Evolutionary conservation across 2,888 invertebrate genomes (phyloP).

Genomic region (Heliothis peltigera): DNA sequence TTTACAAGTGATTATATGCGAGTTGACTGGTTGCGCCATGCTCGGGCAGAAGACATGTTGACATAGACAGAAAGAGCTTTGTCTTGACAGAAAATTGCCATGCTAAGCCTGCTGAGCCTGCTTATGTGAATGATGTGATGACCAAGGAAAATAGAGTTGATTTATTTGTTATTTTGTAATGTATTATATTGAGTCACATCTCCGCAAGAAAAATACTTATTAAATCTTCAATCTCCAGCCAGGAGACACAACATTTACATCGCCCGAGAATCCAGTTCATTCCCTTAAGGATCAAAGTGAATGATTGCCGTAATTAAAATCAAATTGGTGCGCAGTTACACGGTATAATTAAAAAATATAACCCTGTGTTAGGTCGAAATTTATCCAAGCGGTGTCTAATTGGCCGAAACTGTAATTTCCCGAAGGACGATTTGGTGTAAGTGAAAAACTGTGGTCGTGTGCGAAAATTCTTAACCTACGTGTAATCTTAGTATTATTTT

Average conservation of each 20-base stretch:
- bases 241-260: constrained; percentile 7
- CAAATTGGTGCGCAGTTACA: constrained; percentile 71
- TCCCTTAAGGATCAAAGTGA: constrained; percentile 63
- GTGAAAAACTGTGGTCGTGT: constrained; percentile 21
- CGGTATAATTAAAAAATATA: constrained; percentile 82
- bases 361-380: constrained; percentile 78
- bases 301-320: constrained; percentile 73
- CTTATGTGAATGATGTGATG: too few species aligned
- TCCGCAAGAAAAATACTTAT: too few species aligned
- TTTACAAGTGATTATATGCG: too few species aligned
- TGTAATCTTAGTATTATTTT: neutral
- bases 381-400: constrained; percentile 82
- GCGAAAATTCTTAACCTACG: neutral
- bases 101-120: too few species aligned
- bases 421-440: constrained; percentile 73
- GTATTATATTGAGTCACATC: too few species aligned
- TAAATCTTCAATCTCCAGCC: neutral
- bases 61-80: too few species aligned
- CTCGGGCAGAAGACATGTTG: too few species aligned
- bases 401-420: constrained; percentile 87
- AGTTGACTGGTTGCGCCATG: too few species aligned
- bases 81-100: too few species aligned
- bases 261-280: constrained; percentile 28
- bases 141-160: too few species aligned
- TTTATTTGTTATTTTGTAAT: too few species aligned